Conservation (phyloP, 2,797 vertebrate genomes). For the Pantherophis vulpinus region DNA sequence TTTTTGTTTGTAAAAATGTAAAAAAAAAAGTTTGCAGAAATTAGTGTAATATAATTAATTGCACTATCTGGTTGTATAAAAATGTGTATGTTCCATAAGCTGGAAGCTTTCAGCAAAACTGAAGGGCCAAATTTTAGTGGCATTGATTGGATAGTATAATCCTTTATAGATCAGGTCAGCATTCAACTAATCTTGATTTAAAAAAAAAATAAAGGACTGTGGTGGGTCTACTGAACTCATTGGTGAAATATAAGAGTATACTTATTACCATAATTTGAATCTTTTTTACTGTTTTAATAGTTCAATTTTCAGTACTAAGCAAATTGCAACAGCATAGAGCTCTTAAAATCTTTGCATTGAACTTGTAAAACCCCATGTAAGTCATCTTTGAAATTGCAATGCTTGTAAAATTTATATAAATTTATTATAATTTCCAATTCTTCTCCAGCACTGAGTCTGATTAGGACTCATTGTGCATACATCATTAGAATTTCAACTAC, state of each 20-base stretch:
- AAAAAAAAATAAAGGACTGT: not conserved
- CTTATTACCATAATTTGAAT: not conserved
- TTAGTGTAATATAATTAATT: not conserved
- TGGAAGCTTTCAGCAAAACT: not conserved
- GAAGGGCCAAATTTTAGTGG: not conserved
- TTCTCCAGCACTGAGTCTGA: not conserved
- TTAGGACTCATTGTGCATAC: not conserved
- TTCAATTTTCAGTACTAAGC: not conserved
- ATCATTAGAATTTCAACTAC: fast-evolving
- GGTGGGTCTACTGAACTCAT: not conserved
- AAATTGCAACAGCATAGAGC: not conserved
- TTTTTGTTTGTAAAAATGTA: not conserved
- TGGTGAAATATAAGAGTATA: not conserved
- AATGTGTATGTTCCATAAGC: not conserved
- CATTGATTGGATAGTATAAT: not conserved
- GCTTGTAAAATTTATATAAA: not conserved
- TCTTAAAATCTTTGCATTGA: not conserved
- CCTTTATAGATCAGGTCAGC: not conserved
- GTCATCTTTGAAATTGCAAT: not conserved
- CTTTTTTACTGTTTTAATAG: not conserved
- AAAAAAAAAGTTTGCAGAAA: not conserved
- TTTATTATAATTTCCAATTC: not conserved
- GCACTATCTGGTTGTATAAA: not conserved
- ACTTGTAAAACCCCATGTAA: not conserved
- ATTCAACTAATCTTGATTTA: not conserved